phyloP scores from a whole-genome alignment of 2,888 invertebrate genomes.

The Metacarcinus magister region DNA sequence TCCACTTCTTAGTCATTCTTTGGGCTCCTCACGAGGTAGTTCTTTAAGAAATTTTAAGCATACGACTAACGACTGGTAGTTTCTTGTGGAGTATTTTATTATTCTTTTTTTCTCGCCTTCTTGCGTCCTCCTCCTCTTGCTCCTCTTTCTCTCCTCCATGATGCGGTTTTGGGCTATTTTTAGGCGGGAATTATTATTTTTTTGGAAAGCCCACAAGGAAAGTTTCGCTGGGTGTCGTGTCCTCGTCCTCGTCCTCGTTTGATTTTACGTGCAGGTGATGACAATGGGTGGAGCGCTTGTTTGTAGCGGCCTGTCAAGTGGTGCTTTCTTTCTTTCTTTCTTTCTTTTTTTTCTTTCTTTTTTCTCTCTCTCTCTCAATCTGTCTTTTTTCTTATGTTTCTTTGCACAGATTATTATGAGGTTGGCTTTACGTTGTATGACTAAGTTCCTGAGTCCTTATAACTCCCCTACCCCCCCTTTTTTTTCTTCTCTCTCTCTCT shows the following conservation, averaged over 20 bases:
- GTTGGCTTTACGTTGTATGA: neutral
- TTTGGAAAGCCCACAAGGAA: neutral
- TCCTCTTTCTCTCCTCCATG: neutral
- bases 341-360: neutral
- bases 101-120: neutral
- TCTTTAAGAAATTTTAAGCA: constrained; percentile 77
- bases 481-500: constrained; percentile 44
- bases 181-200: neutral
- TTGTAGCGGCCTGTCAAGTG: neutral
- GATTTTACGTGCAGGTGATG: neutral
- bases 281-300: neutral
- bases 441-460: neutral
- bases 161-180: constrained; percentile 3
- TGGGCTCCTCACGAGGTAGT: constrained; percentile 31
- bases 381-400: neutral
- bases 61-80: constrained; percentile 54
- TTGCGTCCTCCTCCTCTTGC: neutral
- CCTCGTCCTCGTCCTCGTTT: neutral
- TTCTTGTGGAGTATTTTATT: constrained; percentile 27
- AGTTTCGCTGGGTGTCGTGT: neutral
- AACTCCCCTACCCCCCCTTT: neutral
- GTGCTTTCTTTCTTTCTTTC: neutral
- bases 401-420: constrained; percentile 58
- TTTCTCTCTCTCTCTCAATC: neutral
- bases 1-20: neutral